Percentiles rank a stretch among this genome's conserved stretches.
Evolutionary conservation across 2,113 vertebrate species (phyloP).

Genomic region (Tapirus terrestris): DNA sequence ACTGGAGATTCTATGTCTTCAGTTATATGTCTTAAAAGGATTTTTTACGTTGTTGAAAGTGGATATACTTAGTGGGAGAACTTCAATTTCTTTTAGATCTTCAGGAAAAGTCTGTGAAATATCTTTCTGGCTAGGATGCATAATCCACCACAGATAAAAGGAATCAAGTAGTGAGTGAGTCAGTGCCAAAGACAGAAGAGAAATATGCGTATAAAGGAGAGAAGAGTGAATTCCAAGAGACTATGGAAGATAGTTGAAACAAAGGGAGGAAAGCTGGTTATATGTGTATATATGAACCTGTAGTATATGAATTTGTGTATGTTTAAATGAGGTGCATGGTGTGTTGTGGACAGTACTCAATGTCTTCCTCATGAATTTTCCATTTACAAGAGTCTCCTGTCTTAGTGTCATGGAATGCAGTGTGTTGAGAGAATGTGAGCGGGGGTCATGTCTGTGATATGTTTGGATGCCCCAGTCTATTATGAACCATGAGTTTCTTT

Average conservation of each 20-base stretch:
- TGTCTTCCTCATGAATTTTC: not conserved
- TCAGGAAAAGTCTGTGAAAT: not conserved
- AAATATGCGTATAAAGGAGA: not conserved
- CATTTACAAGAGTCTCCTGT: not conserved
- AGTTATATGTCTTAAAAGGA: not conserved
- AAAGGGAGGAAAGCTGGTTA: not conserved
- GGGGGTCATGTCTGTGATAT: not conserved
- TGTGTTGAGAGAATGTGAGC: not conserved
- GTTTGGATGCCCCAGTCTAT: too few species aligned
- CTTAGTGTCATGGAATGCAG: not conserved
- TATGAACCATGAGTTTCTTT: not conserved
- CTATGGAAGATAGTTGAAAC: not conserved
- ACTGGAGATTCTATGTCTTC: too few species aligned
- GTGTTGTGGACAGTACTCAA: not conserved
- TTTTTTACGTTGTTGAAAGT: not conserved
- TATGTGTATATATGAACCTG: not conserved
- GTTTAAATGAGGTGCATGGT: not conserved
- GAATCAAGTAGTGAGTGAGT: not conserved
- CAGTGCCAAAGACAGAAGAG: not conserved
- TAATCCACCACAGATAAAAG: not conserved
- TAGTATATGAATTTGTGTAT: not conserved
- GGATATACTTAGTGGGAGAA: not conserved
- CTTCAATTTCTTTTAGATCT: not conserved
- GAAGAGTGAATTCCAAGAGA: not conserved
- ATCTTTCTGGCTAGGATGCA: not conserved